These are phyloP conservation scores for Brachystomella parvula DNA, from an alignment of 1,140 invertebrate species.

Conservation along the genomic window DNA sequence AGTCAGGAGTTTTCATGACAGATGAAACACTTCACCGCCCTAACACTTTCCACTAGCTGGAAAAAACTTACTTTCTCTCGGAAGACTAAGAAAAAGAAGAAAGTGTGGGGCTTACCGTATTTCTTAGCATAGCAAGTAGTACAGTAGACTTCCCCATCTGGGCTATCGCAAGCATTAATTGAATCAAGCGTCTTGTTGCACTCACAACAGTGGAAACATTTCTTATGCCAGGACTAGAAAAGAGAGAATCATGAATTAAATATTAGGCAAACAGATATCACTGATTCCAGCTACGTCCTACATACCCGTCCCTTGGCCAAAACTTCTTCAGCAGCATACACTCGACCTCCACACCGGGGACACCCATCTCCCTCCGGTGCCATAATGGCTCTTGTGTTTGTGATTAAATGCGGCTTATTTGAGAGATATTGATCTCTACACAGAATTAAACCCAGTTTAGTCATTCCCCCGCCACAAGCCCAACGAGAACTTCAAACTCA, in stretches of 20 bases:
- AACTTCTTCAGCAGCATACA: conserved; percentile 83
- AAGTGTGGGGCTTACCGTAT: conserved; percentile 75
- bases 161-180: conserved; percentile 84
- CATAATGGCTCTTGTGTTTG: conserved; percentile 68
- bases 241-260: background rate
- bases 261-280: no score
- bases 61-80: conserved; percentile 51
- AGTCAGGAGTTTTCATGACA: no score
- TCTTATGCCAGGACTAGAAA: conserved; percentile 33
- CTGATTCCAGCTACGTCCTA: no score
- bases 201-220: conserved; percentile 70
- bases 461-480: background rate
- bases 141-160: conserved; percentile 84
- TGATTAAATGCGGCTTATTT: conserved; percentile 40
- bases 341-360: conserved; percentile 78
- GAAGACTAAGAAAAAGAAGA: no score
- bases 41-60: background rate
- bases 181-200: conserved; percentile 88
- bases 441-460: background rate
- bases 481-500: conserved; percentile 31
- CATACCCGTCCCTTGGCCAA: conserved; percentile 60
- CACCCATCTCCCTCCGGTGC: conserved; percentile 77
- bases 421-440: conserved; percentile 35
- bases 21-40: no score
- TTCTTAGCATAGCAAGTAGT: conserved; percentile 86